These are phyloP conservation scores for Mesaphorura yosii DNA, from an alignment of 1,140 invertebrate genomes.

Conservation along the genomic window DNA sequence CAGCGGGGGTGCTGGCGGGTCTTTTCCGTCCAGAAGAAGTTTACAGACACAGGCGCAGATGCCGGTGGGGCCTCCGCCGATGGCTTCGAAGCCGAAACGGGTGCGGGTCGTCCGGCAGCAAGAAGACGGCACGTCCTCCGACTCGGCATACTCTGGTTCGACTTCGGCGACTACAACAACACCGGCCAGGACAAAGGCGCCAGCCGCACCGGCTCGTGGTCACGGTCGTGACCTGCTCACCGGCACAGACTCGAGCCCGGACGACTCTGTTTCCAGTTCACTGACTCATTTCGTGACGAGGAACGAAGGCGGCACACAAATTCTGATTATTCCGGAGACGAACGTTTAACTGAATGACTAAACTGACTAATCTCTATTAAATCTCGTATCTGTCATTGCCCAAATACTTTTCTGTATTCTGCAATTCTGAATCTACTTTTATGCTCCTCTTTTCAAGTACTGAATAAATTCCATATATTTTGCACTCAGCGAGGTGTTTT, in stretches of 20 bases:
- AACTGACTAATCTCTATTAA: too few species aligned
- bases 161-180: neutral
- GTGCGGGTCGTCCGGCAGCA: too few species aligned
- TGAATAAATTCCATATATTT: too few species aligned
- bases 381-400: too few species aligned
- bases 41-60: neutral
- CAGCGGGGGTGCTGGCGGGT: neutral
- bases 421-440: too few species aligned
- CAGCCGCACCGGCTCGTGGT: too few species aligned
- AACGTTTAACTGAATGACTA: too few species aligned
- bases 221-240: neutral
- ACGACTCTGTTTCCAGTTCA: neutral
- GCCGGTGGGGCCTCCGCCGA: neutral
- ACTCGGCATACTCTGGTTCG: constrained; percentile 16
- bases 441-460: too few species aligned
- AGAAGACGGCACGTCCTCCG: constrained; percentile 12
- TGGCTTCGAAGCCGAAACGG: too few species aligned
- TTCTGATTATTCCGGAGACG: constrained; percentile 28
- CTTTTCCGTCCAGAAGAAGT: neutral
- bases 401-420: too few species aligned
- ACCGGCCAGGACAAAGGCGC: neutral
- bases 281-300: constrained; percentile 26
- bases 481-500: too few species aligned
- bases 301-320: constrained; percentile 25
- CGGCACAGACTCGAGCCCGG: neutral